Evolutionary conservation across 1,140 invertebrate genomes (phyloP), one percentile per base, ranked within the genome.

Genomic region (Drosophila elegans): DNA sequence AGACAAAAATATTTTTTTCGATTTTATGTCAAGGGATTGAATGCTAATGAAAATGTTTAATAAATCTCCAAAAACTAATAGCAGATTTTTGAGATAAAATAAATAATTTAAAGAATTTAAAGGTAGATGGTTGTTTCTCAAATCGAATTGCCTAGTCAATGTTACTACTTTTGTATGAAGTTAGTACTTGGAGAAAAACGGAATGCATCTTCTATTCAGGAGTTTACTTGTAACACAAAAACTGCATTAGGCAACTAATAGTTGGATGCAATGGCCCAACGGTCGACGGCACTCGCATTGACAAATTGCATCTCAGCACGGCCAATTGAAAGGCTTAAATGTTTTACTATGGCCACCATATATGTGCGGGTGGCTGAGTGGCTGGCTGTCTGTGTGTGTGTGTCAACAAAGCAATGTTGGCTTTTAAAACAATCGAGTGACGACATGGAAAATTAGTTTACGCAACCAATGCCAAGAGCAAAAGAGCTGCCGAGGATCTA

Each of bases 361-460:
- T 49, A 25, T 48, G 55, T 67, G 74, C 44, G 41, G 45, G 46
- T 12, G 46, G 7, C 9, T 54, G 32, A 60, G 61, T 51, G 46
- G 62, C 46, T 52, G 60, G 36, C 42, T 36, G n/a, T 53, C 38
- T 56, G 46, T 7, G 9, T 10, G 36, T 38, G 39, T 76, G 51
- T 80, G 81, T 73, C 82, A 80, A 85, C 68, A 74, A 54, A 51
- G 56, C 34, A 69, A 73, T 72, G 54, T 79, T 89, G 80, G 84
- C 84, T 88, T 89, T 89, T 84, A 83, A 89, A 89, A 89, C 84
- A 89, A 90, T 89, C 85, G 78, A 89, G 80, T 89, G 84, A 84
- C 84, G 84, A 89, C 84, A 89, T 69, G 84, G 84, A 89, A 89
- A 89, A 89, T 88, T 89, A 89, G 84, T 89, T 89, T 89, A 89